phyloP scores from a whole-genome alignment of 2,113 vertebrate species.

The Chunga burmeisteri region DNA sequence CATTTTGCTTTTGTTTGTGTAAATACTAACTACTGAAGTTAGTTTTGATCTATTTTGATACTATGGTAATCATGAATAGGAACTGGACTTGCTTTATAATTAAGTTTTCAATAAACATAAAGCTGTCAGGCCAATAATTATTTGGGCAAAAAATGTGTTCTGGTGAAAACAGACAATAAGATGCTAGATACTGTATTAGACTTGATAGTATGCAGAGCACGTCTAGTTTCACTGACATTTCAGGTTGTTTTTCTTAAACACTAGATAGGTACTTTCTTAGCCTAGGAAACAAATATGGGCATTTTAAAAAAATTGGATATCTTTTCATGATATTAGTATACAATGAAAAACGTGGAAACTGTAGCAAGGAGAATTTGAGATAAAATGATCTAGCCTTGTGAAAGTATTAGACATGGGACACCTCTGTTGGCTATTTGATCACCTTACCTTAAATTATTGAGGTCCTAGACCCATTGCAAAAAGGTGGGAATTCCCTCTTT shows the following conservation, averaged over 20 bases:
- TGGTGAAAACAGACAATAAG: background rate
- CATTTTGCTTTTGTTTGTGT: background rate
- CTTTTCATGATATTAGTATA: background rate
- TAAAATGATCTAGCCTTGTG: background rate
- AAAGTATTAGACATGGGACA: background rate
- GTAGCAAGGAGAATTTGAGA: background rate
- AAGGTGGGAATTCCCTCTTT: background rate
- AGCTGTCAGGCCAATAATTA: background rate
- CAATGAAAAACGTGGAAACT: background rate
- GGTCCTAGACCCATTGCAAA: background rate
- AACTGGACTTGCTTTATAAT: background rate
- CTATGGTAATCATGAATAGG: background rate
- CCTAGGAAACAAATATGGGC: background rate
- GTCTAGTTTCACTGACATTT: background rate
- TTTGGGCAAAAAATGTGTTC: background rate
- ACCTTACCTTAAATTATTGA: background rate
- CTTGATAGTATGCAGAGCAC: accelerated
- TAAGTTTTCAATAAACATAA: background rate
- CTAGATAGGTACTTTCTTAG: background rate
- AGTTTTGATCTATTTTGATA: background rate
- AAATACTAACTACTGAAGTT: background rate
- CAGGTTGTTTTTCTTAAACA: background rate
- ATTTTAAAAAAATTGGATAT: background rate
- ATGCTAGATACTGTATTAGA: background rate
- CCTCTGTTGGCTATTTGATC: background rate